Conservation (phyloP, 37 sponge, comb jelly and placozoan genomes). For the Chondrosia reniformis region DNA sequence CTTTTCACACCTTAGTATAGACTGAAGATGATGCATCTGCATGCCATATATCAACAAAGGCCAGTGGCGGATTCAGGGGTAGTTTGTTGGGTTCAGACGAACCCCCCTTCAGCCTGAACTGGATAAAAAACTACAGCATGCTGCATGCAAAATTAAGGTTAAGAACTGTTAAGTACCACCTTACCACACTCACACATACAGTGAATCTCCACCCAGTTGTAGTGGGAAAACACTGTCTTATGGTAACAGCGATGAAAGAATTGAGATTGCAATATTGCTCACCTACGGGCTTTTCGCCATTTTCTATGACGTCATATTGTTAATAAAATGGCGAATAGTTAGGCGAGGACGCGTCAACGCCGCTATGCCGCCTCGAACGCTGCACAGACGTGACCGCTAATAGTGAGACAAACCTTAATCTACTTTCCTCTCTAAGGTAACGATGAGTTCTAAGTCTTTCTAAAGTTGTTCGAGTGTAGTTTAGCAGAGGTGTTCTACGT, state of each 20-base stretch:
- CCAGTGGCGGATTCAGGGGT: no score
- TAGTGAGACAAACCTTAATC: not conserved
- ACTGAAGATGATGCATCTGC: no score
- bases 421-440: not conserved
- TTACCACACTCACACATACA: not conserved
- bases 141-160: slow-evolving; percentile 9
- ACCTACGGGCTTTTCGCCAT: slow-evolving; percentile 14
- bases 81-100: no score
- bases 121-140: slow-evolving; percentile 12
- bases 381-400: not conserved
- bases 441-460: no score
- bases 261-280: slow-evolving; percentile 14
- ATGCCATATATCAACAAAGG: no score
- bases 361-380: not conserved
- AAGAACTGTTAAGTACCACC: slow-evolving; percentile 16
- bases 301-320: slow-evolving; percentile 21
- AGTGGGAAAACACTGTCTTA: not conserved
- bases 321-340: slow-evolving; percentile 3
- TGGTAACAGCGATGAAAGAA: not conserved
- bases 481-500: no score
- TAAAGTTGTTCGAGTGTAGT: no score
- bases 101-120: slow-evolving; percentile 10
- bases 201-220: not conserved
- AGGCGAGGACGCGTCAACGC: not conserved
- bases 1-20: no score